Base-by-base conservation (phyloP, 2,888 invertebrate genomes). In the Orthonevra nobilis region DNA sequence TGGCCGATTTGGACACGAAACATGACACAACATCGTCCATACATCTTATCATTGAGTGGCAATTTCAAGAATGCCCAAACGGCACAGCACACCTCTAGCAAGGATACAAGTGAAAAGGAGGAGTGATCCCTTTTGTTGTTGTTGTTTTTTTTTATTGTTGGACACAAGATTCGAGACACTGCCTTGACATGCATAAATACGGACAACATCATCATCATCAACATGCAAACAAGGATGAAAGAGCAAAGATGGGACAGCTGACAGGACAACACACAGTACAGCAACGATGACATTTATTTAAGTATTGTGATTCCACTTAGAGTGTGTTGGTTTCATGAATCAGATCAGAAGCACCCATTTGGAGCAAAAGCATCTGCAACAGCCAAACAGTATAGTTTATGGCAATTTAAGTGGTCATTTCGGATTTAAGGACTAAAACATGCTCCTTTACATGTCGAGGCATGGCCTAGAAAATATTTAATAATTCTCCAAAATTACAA, bases 261-360 rank as follows among this genome's bases (percentile, higher is more conserved):
- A 1, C 36, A 52, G 23, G 20, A 44, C 60, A 60, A 58, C 50
- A n/a, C n/a, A n/a, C n/a, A 15, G 36, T 19, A 60, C 61, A 69
- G 46, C 42, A 63, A 63, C 50, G 56, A 75, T 75, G 63, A 70
- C 69, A 70, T 75, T 75, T 63, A 75, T 75, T 75, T 75, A 70
- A 75, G 70, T 75, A 75, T 75, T 61, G 75, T 75, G 69, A 75
- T 75, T 75, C 63, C 70, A 70, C 70, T 75, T 75, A 69, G 70
- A 75, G 70, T 75, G 75, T 56, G 75, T 75, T 75, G 63, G 70
- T 70, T 40, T 32, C 75, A 75, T 75, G 75, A 75, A 75, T 75
- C 63, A 63, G 63, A 75, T 75, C 70, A 63, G 69, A 63, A 68
- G 68, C 66, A 52, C 36, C 74, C 50, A 44, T 44, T 40, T 60